Evolutionary conservation across 2,113 vertebrate species (phyloP).

Genomic region (Campylorhamphus procurvoides): DNA sequence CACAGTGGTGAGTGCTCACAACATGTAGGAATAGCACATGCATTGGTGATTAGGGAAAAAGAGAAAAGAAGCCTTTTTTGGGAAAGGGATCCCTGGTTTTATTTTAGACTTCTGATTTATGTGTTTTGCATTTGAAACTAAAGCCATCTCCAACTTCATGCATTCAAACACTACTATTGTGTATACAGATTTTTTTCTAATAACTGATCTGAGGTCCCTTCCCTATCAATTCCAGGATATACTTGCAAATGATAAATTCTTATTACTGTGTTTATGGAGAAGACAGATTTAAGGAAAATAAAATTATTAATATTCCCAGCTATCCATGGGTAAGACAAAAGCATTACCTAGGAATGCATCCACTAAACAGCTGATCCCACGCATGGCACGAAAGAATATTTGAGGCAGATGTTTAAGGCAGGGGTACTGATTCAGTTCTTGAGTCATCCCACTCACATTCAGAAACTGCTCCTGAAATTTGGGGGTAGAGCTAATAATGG

Average conservation of each 20-base stretch:
- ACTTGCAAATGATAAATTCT: not conserved
- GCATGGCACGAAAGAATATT: conserved; percentile 97
- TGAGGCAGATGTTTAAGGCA: conserved; percentile 97
- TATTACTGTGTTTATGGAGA: not conserved
- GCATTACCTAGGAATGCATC: conserved; percentile 93
- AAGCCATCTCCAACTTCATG: not conserved
- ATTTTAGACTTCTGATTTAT: not conserved
- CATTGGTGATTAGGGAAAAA: not conserved
- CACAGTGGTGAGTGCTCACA: not conserved
- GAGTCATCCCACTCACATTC: conserved; percentile 90
- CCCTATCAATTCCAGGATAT: not conserved
- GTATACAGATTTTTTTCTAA: not conserved
- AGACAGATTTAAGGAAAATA: not conserved
- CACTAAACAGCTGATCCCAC: conserved; percentile 94
- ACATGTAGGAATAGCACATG: not conserved
- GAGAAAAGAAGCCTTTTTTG: not conserved
- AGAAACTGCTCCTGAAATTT: conserved; percentile 98
- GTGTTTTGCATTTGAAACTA: not conserved
- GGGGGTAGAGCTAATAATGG: conserved; percentile 94
- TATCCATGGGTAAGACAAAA: conserved; percentile 19
- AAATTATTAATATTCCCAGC: not conserved
- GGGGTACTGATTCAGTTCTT: conserved; percentile 91
- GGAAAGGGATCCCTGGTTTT: not conserved
- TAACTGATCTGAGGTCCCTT: not conserved
- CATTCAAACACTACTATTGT: not conserved